A percentile compares a stretch with the other conserved stretches of the same genome.
phyloP scores from a whole-genome alignment of 2,888 invertebrate species.

The Digitonthophagus gazella region DNA sequence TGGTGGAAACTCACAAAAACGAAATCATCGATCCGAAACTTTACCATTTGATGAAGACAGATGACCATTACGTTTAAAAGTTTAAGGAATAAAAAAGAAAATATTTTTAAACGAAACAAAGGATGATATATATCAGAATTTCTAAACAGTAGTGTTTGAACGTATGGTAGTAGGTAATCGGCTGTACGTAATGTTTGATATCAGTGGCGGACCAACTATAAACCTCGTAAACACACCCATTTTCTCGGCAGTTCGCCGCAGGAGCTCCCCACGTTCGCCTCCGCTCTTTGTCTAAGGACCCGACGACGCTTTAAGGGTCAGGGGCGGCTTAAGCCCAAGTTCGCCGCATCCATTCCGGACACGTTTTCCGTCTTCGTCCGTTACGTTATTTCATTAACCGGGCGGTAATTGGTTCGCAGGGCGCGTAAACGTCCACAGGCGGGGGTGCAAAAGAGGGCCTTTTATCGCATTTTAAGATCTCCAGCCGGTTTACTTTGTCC shows the following conservation, averaged over 20 bases:
- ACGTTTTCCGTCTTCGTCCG: slow-evolving; percentile 2
- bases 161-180: too few relatives aligned
- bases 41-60: slow-evolving; percentile 12
- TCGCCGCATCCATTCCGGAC: neutral
- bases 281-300: neutral
- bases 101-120: too few relatives aligned
- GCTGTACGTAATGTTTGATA: neutral
- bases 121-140: too few relatives aligned
- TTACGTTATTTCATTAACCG: slow-evolving; percentile 16
- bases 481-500: slow-evolving; percentile 8
- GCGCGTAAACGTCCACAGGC: neutral
- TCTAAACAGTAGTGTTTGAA: too few relatives aligned
- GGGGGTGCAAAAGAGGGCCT: slow-evolving; percentile 12
- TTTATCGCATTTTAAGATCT: slow-evolving; percentile 15
- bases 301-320: neutral
- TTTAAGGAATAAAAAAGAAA: too few relatives aligned
- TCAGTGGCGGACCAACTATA: neutral
- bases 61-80: neutral
- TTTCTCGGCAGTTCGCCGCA: neutral
- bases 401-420: slow-evolving; percentile 1
- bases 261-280: neutral
- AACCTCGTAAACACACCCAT: neutral
- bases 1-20: neutral
- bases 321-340: neutral
- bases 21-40: slow-evolving; percentile 9